Conservation (phyloP, 1,140 invertebrate genomes). For the Diachasma alloeum region DNA sequence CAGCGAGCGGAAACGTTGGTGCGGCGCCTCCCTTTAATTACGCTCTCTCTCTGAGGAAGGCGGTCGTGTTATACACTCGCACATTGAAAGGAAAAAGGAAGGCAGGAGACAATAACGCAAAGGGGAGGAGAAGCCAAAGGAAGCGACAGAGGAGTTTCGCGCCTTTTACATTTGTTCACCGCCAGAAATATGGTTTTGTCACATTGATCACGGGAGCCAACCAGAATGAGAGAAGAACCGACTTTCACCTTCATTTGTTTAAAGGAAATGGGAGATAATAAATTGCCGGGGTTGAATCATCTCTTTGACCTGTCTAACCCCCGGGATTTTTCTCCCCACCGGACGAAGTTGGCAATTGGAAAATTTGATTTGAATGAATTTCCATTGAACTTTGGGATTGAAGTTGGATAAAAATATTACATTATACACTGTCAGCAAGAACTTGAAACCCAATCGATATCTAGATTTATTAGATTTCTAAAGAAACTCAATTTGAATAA, state of each 20-base stretch:
- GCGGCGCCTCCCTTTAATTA: slow-evolving; percentile 36
- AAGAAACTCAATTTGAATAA: too few species aligned
- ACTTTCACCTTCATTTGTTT: neutral
- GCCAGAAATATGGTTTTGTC: neutral
- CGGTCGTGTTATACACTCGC: slow-evolving; percentile 2
- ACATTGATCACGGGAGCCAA: neutral
- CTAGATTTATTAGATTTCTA: too few species aligned
- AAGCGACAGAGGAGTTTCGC: neutral
- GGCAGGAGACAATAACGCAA: neutral
- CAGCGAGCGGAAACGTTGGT: slow-evolving; percentile 33
- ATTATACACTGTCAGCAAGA: too few species aligned
- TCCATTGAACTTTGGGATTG: neutral
- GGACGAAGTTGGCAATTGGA: neutral
- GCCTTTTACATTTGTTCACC: neutral
- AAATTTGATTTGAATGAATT: neutral
- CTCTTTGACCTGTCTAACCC: neutral
- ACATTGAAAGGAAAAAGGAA: neutral
- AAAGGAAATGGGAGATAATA: neutral
- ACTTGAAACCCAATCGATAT: too few species aligned
- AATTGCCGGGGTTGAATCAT: neutral
- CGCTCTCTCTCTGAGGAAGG: neutral
- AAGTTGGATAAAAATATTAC: too few species aligned
- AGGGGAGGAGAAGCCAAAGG: neutral
- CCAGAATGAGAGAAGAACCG: neutral
- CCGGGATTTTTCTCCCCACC: neutral